Evolutionary conservation across 2,888 invertebrate genomes (phyloP), one percentile per base, ranked within the genome.

Genomic region (Orchesellides sinensis): DNA sequence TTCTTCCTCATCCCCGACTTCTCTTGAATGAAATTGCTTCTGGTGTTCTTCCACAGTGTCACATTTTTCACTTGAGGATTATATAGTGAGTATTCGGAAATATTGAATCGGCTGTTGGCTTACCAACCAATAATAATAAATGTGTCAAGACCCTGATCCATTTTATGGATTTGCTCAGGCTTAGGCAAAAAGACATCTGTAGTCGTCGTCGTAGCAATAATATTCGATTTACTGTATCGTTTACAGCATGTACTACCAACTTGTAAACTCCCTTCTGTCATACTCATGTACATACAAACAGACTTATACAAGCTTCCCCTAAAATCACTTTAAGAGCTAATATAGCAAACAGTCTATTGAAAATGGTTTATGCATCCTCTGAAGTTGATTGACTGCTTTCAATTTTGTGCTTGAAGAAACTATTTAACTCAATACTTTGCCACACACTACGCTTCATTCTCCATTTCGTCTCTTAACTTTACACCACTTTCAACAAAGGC

Each of bases 301-400:
- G n/a, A n/a, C n/a, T n/a, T n/a, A n/a, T n/a, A n/a, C n/a, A n/a
- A n/a, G n/a, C n/a, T n/a, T n/a, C n/a, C n/a, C n/a, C n/a, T n/a
- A n/a, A n/a, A n/a, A n/a, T n/a, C n/a, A n/a, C n/a, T n/a, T n/a
- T n/a, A n/a, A n/a, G n/a, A n/a, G n/a, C n/a, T n/a, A n/a, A n/a
- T n/a, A n/a, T n/a, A n/a, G n/a, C n/a, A n/a, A n/a, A n/a, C n/a
- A n/a, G n/a, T n/a, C n/a, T n/a, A n/a, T 61, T 2, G 61, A 54
- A 23, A 23, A 54, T 61, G 35, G 35, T 63, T 63, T 21, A 63
- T 63, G 40, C 63, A 63, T 35, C 17, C 2, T 6, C 19, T 66
- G 54, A 69, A 49, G 69, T 52, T 69, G 69, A 69, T 69, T 69
- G 69, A 69, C 69, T 69, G 25, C 54, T 29, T 69, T 21, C 69